Percentiles rank a stretch among this genome's conserved stretches.
phyloP scores from a whole-genome alignment of 2,797 vertebrate genomes.

The Sylvia borin region DNA sequence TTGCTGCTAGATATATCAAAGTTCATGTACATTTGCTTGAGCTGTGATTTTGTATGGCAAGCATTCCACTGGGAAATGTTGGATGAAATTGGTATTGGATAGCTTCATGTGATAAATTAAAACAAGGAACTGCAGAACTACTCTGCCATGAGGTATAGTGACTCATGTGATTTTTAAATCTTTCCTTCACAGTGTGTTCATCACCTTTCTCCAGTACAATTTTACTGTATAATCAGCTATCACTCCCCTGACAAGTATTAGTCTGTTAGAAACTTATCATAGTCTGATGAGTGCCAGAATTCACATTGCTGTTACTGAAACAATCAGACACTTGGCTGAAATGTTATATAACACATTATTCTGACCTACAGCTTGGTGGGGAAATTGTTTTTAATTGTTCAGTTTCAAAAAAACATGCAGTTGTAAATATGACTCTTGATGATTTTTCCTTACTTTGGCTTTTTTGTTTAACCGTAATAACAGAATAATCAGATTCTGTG shows the following conservation, averaged over 20 bases:
- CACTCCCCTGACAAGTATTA: constrained; percentile 62
- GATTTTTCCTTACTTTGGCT: background rate
- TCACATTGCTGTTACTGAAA: constrained; percentile 40
- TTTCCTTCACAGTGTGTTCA: constrained; percentile 13
- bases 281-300: constrained; percentile 51
- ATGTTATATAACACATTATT: constrained; percentile 11
- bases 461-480: background rate
- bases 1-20: background rate
- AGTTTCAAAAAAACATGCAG: constrained; percentile 7
- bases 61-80: background rate
- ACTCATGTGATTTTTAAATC: constrained; percentile 33
- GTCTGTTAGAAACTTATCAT: constrained; percentile 62
- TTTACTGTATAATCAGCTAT: constrained; percentile 69
- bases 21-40: background rate
- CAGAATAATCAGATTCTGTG: background rate
- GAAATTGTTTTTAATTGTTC: constrained; percentile 42
- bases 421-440: background rate
- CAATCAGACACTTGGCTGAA: background rate
- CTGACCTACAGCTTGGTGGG: background rate
- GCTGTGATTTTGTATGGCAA: background rate
- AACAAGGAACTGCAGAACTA: constrained; percentile 36
- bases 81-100: background rate
- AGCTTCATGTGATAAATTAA: constrained; percentile 37
- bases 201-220: constrained; percentile 47
- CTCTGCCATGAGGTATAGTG: constrained; percentile 25